Percentiles rank a stretch among this genome's conserved stretches.
phyloP scores from a whole-genome alignment of 2,888 invertebrate genomes.

The Erannis defoliaria region DNA sequence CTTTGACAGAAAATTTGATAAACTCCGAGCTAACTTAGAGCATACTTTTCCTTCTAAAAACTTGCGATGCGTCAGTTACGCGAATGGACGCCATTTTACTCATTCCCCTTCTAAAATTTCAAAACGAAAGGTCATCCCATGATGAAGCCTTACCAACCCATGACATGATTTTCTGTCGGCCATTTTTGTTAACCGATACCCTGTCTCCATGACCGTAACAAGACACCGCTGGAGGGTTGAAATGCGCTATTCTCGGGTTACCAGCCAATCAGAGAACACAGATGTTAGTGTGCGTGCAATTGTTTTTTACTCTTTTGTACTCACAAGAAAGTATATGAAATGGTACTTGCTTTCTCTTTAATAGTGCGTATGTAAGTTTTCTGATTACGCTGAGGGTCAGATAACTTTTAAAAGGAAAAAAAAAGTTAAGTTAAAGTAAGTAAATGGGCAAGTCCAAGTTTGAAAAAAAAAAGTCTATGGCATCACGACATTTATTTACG shows the following conservation, averaged over 20 bases:
- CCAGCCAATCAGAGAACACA: slow-evolving; percentile 56
- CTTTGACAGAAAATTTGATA: too few species aligned
- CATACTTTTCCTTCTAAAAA: too few species aligned
- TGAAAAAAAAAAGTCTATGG: too few species aligned
- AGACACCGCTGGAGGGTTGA: slow-evolving; percentile 63
- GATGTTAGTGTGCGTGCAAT: slow-evolving; percentile 46
- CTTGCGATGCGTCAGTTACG: neutral
- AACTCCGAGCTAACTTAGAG: too few species aligned
- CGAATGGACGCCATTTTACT: slow-evolving; percentile 10
- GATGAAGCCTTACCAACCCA: slow-evolving; percentile 29
- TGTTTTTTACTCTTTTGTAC: slow-evolving; percentile 41
- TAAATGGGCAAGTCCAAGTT: too few species aligned
- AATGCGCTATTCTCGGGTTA: slow-evolving; percentile 55
- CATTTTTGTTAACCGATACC: slow-evolving; percentile 70
- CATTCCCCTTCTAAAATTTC: slow-evolving; percentile 12
- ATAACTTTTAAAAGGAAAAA: too few species aligned
- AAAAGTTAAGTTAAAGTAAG: too few species aligned
- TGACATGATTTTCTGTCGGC: slow-evolving; percentile 50
- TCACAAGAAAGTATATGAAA: slow-evolving; percentile 16
- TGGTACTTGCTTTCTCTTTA: too few species aligned
- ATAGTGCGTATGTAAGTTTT: too few species aligned
- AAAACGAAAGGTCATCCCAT: slow-evolving; percentile 14
- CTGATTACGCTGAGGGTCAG: too few species aligned
- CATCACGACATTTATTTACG: too few species aligned
- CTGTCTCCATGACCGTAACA: slow-evolving; percentile 65